Evolutionary conservation across 2,113 vertebrate species (phyloP).

Genomic region (Petaurus breviceps): DNA sequence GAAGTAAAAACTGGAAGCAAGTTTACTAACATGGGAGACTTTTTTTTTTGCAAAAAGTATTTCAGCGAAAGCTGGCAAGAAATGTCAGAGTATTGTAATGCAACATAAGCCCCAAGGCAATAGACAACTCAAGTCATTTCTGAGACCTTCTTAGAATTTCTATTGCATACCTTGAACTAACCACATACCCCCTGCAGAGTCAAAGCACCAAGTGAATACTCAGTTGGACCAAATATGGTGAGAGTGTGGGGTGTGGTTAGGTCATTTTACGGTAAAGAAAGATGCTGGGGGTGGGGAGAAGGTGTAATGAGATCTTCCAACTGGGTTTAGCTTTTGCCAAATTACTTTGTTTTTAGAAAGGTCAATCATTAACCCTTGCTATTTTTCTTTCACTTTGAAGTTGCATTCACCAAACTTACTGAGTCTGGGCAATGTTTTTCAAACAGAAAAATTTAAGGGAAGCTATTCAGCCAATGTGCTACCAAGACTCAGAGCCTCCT

Average conservation of each 20-base stretch:
- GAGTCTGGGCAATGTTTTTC: neutral
- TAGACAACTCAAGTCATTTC: conserved; percentile 49
- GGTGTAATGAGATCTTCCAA: neutral
- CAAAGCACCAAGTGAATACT: conserved; percentile 57
- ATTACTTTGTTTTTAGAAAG: neutral
- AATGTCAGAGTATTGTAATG: neutral
- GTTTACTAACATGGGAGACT: neutral
- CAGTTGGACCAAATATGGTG: neutral
- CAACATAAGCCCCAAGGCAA: neutral
- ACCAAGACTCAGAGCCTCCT: neutral
- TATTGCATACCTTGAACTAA: conserved; percentile 69
- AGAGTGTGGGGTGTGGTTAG: neutral
- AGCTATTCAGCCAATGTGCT: too few species aligned
- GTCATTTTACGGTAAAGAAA: neutral
- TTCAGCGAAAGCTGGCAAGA: neutral
- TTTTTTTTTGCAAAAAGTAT: conserved; percentile 4
- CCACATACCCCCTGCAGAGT: conserved; percentile 61
- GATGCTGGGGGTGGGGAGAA: neutral
- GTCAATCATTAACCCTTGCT: neutral
- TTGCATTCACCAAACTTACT: neutral
- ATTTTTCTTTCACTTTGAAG: neutral
- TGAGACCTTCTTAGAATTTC: conserved; percentile 73
- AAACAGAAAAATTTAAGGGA: neutral
- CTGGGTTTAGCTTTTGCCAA: neutral
- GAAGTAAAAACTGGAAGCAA: neutral